phyloP scores from a whole-genome alignment of 2,113 vertebrate genomes.

The Sceloporus undulatus region DNA sequence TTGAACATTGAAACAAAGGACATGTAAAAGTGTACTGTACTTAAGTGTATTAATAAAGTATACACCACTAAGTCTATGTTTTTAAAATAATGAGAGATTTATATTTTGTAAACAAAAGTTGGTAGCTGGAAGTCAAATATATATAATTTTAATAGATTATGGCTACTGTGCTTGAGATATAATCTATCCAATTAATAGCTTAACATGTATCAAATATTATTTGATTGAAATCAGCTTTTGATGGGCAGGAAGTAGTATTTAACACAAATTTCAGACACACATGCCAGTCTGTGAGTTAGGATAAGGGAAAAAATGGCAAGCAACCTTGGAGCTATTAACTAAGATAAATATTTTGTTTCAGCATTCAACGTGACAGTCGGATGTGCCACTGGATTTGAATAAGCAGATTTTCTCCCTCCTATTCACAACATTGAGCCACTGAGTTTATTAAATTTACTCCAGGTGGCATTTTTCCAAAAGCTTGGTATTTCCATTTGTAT shows the following conservation, averaged over 20 bases:
- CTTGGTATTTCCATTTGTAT: slow-evolving; percentile 67
- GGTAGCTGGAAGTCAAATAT: not conserved
- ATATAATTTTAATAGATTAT: not conserved
- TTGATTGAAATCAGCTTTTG: not conserved
- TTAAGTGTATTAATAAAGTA: not conserved
- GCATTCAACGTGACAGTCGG: slow-evolving; percentile 36
- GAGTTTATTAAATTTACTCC: slow-evolving; percentile 65
- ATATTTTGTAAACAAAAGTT: not conserved
- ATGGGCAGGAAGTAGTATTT: not conserved
- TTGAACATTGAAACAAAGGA: not conserved
- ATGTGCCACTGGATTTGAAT: slow-evolving; percentile 53
- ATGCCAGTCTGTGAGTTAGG: not conserved
- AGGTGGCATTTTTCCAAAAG: slow-evolving; percentile 73
- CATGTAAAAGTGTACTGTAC: not conserved
- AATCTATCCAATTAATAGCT: not conserved
- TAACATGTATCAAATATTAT: not conserved
- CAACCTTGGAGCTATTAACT: slow-evolving; percentile 34
- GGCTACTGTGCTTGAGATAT: not conserved
- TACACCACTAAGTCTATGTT: not conserved
- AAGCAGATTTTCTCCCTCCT: slow-evolving; percentile 52
- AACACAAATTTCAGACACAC: slow-evolving; percentile 5
- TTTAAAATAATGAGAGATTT: not conserved
- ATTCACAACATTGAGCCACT: slow-evolving; percentile 59
- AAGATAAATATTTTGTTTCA: slow-evolving; percentile 62
- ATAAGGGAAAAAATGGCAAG: slow-evolving; percentile 26